Base-by-base conservation (phyloP, 2,113 vertebrate species). In the Poecilia latipinna region DNA sequence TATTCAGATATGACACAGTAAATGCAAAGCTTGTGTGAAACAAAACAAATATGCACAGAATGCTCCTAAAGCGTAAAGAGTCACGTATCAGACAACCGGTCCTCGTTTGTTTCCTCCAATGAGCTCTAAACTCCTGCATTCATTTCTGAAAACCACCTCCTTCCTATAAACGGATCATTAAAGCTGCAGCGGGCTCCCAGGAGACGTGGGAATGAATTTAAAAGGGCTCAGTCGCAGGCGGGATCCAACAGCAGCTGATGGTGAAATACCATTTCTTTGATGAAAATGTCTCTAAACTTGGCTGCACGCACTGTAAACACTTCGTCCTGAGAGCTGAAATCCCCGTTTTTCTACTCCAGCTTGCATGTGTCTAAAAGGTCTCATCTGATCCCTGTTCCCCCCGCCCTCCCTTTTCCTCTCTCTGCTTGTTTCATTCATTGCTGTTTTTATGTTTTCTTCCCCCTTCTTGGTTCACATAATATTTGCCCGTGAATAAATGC, bases 401-500 rank as follows among this genome's bases (percentile, higher is more conserved):
- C 86, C 61, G 2, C 35, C 29, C 3, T 29, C 3, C 28, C 28
- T 92, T 33, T 84, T 63, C 88, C 76, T 90, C 74, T 89, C 48
- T 80, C 71, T 92, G 89, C 85, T 91, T 92, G 68, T 91, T 84
- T 85, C 80, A 90, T 83, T 87, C 86, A 88, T 92, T 73, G 79
- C 74, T 86, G 74, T 84, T 88, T 82, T 79, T 77, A 37, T 37
- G 35, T 77, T 37, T 66, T 13, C 31, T 39, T 33, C 57, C 48
- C 26, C 60, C 48, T 84, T 86, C 85, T 88, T 66, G 81, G 75
- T 92, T 90, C 69, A 85, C 89, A 83, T 93, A 89, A 90, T 93
- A 87, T 92, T 89, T 89, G 78, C 77, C 85, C 75, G 84, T 92
- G 72, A 95, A 93, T 95, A 94, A 94, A 95, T 94, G 82, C 93